Conservation (phyloP, 2,113 vertebrate genomes). For the Alosa alosa region DNA sequence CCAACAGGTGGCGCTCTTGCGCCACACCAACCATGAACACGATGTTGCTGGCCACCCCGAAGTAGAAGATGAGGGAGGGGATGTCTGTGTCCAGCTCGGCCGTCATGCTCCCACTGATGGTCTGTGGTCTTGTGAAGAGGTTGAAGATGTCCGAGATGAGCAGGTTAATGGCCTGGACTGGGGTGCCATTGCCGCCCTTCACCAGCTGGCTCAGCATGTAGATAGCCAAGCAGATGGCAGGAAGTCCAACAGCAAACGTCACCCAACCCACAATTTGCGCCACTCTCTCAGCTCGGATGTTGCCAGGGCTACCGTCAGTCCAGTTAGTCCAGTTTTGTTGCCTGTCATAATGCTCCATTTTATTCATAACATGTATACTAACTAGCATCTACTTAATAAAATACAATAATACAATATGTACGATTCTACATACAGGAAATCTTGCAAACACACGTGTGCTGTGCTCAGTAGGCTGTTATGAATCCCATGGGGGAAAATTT, state of each 20-base stretch:
- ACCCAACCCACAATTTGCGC: constrained; percentile 56
- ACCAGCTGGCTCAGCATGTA: constrained; percentile 61
- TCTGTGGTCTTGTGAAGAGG: constrained; percentile 55
- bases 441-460: neutral
- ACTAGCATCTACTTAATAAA: neutral
- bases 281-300: neutral
- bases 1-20: constrained; percentile 59
- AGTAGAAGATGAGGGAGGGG: constrained; percentile 57
- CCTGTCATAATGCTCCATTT: constrained; percentile 30
- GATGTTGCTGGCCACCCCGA: constrained; percentile 60
- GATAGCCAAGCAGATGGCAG: constrained; percentile 58
- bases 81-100: constrained; percentile 15
- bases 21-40: constrained; percentile 63
- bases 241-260: constrained; percentile 58
- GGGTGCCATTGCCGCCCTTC: constrained; percentile 52
- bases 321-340: too few species aligned
- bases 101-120: neutral
- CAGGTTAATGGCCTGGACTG: constrained; percentile 62
- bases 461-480: neutral
- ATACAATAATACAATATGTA: neutral
- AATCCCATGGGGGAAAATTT: neutral
- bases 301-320: neutral
- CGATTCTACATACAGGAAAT: neutral
- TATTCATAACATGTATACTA: neutral
- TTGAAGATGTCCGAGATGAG: constrained; percentile 60